Evolutionary conservation across 2,113 vertebrate species (phyloP).

Genomic region (Engraulis encrasicolus): DNA sequence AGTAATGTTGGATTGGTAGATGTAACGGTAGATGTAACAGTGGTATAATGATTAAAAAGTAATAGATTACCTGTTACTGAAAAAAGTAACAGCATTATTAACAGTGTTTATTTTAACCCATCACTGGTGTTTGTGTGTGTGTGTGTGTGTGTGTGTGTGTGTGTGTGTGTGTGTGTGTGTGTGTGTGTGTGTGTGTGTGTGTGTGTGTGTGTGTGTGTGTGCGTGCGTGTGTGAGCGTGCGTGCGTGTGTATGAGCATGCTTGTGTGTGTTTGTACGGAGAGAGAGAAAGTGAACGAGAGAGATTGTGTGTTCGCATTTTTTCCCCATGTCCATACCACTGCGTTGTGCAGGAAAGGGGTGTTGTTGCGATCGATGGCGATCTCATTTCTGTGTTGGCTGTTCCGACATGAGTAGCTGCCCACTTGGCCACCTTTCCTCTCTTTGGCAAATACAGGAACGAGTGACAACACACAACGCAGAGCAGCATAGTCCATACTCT

Average conservation of each 20-base stretch:
- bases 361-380: background rate
- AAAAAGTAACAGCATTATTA: too few species aligned
- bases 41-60: too few species aligned
- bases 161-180: background rate
- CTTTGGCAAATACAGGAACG: background rate
- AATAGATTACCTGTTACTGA: too few species aligned
- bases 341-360: background rate
- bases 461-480: too few species aligned
- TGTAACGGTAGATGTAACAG: too few species aligned
- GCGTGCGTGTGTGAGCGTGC: background rate
- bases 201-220: background rate
- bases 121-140: too few species aligned
- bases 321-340: background rate
- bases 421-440: background rate
- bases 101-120: too few species aligned
- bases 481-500: conserved; percentile 18
- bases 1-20: too few species aligned
- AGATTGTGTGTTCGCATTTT: too few species aligned
- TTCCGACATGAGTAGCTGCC: background rate
- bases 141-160: background rate
- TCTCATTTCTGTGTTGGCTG: background rate
- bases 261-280: conserved; percentile 32
- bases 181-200: background rate
- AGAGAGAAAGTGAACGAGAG: too few species aligned
- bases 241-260: conserved; percentile 17